These are phyloP conservation scores for Protula sp. DNA, from an alignment of 2,888 invertebrate species.

Conservation along the genomic window DNA sequence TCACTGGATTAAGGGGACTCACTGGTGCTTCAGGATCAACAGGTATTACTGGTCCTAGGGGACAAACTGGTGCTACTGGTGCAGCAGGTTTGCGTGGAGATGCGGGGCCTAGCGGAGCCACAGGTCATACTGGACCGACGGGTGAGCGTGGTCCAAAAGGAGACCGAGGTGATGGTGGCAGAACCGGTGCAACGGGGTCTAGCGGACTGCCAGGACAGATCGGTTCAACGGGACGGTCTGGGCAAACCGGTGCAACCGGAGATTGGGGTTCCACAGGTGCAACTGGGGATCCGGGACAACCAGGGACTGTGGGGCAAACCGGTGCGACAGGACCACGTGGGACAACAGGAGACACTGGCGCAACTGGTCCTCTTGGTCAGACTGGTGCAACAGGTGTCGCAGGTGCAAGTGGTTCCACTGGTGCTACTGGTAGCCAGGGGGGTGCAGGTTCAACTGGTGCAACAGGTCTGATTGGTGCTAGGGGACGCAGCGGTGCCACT, in stretches of 20 bases:
- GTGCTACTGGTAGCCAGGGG: background rate
- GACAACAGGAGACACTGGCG: conserved; percentile 60
- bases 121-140: conserved; percentile 15
- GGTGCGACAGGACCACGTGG: conserved; percentile 49
- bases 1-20: conserved; percentile 13
- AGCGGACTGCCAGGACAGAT: conserved; percentile 17
- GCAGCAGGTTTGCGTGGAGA: too few relatives aligned
- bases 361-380: background rate
- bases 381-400: background rate
- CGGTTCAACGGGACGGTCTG: conserved; percentile 11
- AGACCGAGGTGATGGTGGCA: conserved; percentile 8
- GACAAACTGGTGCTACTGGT: conserved; percentile 19
- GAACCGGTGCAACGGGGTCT: conserved; percentile 11
- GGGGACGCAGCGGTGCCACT: background rate
- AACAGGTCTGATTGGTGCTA: background rate
- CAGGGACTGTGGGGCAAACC: conserved; percentile 9
- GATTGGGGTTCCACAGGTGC: conserved; percentile 7
- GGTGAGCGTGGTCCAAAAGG: conserved; percentile 8
- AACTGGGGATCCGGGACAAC: conserved; percentile 9
- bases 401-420: too few relatives aligned
- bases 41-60: conserved; percentile 10
- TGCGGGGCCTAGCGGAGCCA: conserved; percentile 16
- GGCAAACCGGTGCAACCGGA: conserved; percentile 12
- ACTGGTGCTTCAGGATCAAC: conserved; percentile 11
- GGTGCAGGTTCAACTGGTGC: background rate